Evolutionary conservation across 2,113 vertebrate genomes (phyloP), one percentile per base, ranked within the genome.

Genomic region (Bettongia penicillata): DNA sequence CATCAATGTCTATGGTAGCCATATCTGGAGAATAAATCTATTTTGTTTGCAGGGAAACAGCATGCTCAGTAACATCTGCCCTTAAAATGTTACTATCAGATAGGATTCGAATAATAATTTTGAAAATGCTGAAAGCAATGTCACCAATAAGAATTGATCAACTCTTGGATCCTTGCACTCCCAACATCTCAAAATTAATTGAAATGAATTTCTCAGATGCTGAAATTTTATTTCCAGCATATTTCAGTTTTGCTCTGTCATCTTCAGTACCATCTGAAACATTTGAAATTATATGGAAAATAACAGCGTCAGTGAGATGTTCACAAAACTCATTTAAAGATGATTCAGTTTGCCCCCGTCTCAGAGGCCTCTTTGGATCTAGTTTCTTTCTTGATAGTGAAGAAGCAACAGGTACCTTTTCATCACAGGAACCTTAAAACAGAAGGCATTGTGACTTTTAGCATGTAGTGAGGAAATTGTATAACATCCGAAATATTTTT

Each of bases 241-340:
- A 24, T 91, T 95, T 92, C 47, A 93, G 49, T 43, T 93, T 92
- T 89, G 92, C 93, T 94, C 2, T 92, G 0, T 5, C 3, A 1
- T 95, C 93, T 92, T 47, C 89, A n/a, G 43, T 94, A 51, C 77
- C 91, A 89, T 93, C 96, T 94, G 94, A 96, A 96, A 98, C 92
- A 25, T 52, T 95, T 91, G 91, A 95, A 89, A 90, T 91, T 96
- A 98, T 95, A 92, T 95, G 93, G 53, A 47, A 97, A 49, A 97
- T 95, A 31, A 98, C 96, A 55, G 90, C 97, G 2, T 97, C 95
- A 55, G 96, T 96, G 77, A 98, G 96, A 57, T 95, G 8, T 22
- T 97, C 95, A 94, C 97, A 97, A 92, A 97, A 92, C 43, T 96
- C 97, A 96, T 77, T 91, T 77, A 97, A n/a, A 52, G 96, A 97